Evolutionary conservation across 2,888 invertebrate genomes (phyloP).

Genomic region (Plebejus anna): DNA sequence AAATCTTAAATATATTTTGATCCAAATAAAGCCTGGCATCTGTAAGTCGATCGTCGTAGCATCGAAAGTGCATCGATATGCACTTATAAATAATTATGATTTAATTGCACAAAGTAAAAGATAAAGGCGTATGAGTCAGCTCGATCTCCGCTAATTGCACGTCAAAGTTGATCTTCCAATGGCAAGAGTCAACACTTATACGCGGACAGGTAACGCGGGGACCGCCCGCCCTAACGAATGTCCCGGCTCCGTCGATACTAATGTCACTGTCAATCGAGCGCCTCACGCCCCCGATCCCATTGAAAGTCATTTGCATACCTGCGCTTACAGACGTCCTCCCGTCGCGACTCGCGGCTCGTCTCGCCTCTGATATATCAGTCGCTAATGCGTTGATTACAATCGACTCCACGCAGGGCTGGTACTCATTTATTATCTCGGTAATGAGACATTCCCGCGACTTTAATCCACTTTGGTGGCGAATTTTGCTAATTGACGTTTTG

Average conservation of each 20-base stretch:
- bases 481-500: conserved; percentile 11
- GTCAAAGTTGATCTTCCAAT: conserved; percentile 59
- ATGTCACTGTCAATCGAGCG: conserved; percentile 72
- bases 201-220: conserved; percentile 66
- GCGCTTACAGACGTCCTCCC: conserved; percentile 61
- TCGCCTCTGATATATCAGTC: conserved; percentile 69
- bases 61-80: neutral
- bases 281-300: conserved; percentile 75
- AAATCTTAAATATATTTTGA: too few species aligned
- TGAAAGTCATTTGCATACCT: conserved; percentile 72
- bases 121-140: neutral
- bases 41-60: neutral
- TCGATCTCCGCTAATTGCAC: neutral
- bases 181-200: conserved; percentile 57
- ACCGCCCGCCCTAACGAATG: conserved; percentile 66
- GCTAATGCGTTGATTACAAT: conserved; percentile 74
- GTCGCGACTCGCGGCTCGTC: conserved; percentile 62
- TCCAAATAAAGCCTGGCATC: neutral
- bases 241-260: conserved; percentile 59
- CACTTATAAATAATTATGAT: neutral
- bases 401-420: conserved; percentile 47
- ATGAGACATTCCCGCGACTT: conserved; percentile 45
- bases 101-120: neutral
- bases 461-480: conserved; percentile 28
- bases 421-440: conserved; percentile 15